A percentile compares a stretch with the other conserved stretches of the same genome.
These are phyloP conservation scores for Melipona quadrifasciata DNA, from an alignment of 1,140 invertebrate species.

Conservation along the genomic window DNA sequence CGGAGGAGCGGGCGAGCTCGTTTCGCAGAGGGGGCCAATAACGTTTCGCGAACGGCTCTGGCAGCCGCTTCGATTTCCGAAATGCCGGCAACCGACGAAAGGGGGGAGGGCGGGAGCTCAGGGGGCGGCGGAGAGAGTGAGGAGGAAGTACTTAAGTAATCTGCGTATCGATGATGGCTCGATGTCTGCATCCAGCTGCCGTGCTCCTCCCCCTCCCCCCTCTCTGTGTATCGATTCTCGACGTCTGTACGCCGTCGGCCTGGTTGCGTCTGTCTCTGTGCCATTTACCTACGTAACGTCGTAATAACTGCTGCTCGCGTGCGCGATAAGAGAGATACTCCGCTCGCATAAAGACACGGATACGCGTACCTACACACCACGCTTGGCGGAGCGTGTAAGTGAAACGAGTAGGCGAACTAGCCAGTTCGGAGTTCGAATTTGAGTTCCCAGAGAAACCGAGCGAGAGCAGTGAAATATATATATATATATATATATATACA, in stretches of 20 bases:
- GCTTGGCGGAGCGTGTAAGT: not conserved
- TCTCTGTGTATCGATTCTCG: conserved; percentile 43
- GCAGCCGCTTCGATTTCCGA: conserved; percentile 36
- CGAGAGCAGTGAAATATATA: not conserved
- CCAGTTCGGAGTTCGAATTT: not conserved
- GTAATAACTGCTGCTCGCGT: conserved; percentile 50
- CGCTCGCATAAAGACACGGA: not conserved
- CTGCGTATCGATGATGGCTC: conserved; percentile 48
- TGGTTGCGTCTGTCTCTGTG: conserved; percentile 34
- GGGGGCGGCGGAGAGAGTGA: no score
- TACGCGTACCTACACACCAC: not conserved
- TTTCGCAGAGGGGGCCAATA: conserved; percentile 5
- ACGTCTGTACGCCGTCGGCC: not conserved
- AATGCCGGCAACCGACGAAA: not conserved
- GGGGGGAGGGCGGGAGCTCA: not conserved
- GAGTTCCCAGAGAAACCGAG: not conserved
- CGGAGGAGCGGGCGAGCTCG: not conserved
- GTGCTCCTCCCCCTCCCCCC: no score
- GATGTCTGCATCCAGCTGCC: conserved; percentile 36
- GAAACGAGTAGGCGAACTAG: not conserved
- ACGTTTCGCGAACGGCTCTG: not conserved
- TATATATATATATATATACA: not conserved
- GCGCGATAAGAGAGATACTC: not conserved
- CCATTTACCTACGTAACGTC: conserved; percentile 55
- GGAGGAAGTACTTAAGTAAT: conserved; percentile 29